phyloP scores from a whole-genome alignment of 2,797 vertebrate genomes.

The Siniperca scherzeri region DNA sequence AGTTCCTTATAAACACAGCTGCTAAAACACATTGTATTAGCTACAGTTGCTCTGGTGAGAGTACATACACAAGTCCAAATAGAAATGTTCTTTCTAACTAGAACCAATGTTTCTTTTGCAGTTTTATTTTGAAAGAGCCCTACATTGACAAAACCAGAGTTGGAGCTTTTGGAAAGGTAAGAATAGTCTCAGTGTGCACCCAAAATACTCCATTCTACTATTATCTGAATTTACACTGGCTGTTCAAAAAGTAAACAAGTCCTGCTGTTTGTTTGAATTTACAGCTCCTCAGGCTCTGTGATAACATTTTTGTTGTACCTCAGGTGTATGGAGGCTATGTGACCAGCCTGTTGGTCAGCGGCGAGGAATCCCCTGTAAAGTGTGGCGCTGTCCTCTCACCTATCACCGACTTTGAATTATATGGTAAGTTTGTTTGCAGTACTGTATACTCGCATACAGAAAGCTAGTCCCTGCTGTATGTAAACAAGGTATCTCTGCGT shows the following conservation, averaged over 20 bases:
- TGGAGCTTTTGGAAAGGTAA: slow-evolving; percentile 96
- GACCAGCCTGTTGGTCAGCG: slow-evolving; percentile 92
- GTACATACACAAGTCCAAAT: not conserved
- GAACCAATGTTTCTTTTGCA: slow-evolving; percentile 54
- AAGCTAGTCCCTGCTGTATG: not conserved
- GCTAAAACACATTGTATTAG: not conserved
- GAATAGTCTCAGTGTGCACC: not conserved
- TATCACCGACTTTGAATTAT: slow-evolving; percentile 95
- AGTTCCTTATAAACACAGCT: not conserved
- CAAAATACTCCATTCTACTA: not conserved
- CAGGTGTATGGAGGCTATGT: slow-evolving; percentile 97
- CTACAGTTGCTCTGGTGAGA: not conserved
- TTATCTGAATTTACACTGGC: not conserved
- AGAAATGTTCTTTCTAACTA: not conserved
- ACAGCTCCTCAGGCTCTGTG: not conserved
- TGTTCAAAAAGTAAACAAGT: not conserved
- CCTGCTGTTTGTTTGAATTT: not conserved
- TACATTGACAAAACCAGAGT: slow-evolving; percentile 92
- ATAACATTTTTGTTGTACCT: slow-evolving; percentile 35
- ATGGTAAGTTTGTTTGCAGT: slow-evolving; percentile 85
- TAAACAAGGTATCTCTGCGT: slow-evolving; percentile 15
- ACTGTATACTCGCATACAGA: slow-evolving; percentile 2
- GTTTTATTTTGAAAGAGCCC: slow-evolving; percentile 87
- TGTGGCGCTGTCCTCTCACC: slow-evolving; percentile 96
- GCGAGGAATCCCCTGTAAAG: slow-evolving; percentile 87